Conservation (phyloP, 1,140 invertebrate species). For the Drosophila lacertosa region DNA sequence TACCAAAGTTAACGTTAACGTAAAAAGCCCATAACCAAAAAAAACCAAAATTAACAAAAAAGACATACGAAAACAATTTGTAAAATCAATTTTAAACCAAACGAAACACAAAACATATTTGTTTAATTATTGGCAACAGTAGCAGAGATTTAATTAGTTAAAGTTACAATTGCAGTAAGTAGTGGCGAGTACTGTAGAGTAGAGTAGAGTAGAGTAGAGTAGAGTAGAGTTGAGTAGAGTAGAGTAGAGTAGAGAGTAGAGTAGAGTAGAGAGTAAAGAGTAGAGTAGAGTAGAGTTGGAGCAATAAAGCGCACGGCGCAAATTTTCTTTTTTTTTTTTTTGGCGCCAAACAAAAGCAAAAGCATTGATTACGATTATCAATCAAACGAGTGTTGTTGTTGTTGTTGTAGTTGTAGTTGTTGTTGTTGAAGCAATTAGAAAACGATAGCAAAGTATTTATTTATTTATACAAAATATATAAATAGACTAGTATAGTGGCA, state of each 20-base stretch:
- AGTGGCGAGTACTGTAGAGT: slow-evolving; percentile 24
- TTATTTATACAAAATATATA: slow-evolving; percentile 2
- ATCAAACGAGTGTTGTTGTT: slow-evolving; percentile 52
- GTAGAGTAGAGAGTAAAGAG: slow-evolving; percentile 13
- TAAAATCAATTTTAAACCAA: slow-evolving; percentile 23
- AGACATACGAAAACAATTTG: slow-evolving; percentile 28
- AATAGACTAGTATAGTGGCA: slow-evolving; percentile 9
- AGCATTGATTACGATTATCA: slow-evolving; percentile 75
- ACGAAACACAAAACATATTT: slow-evolving; percentile 43
- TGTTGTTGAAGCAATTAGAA: slow-evolving; percentile 24
- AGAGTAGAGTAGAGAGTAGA: slow-evolving; percentile 18
- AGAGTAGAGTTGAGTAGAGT: slow-evolving; percentile 27
- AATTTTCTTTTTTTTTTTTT: too few relatives aligned
- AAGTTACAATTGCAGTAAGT: slow-evolving; percentile 23
- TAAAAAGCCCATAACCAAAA: slow-evolving; percentile 33
- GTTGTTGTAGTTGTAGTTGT: slow-evolving; percentile 28
- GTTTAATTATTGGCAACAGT: slow-evolving; percentile 45
- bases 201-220: slow-evolving; percentile 21
- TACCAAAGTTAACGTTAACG: slow-evolving; percentile 33
- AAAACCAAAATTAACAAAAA: slow-evolving; percentile 6
- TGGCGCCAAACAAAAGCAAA: slow-evolving; percentile 68
- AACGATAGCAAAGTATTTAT: slow-evolving; percentile 17
- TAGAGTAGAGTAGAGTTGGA: slow-evolving; percentile 37
- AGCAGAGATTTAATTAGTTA: slow-evolving; percentile 35
- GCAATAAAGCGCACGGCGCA: slow-evolving; percentile 65